Evolutionary conservation across 2,888 invertebrate species (phyloP), one percentile per base, ranked within the genome.

Genomic region (Eristalis intricaria): DNA sequence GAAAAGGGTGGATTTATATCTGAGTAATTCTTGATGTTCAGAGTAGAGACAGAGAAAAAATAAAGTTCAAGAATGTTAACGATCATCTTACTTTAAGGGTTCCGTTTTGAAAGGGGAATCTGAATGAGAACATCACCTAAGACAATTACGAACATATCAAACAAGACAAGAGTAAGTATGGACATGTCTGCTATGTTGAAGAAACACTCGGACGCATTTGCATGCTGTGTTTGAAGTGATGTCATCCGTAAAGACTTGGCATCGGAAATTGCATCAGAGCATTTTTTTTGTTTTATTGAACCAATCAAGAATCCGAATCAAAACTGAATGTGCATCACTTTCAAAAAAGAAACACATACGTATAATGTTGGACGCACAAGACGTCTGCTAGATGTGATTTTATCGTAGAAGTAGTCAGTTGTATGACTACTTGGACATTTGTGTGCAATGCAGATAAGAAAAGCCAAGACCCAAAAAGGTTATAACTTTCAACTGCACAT

Each of bases 1-100:
- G 75, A 75, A 81, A 50, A 81, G 81, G 81, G 81, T 75, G 75
- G 40, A 80, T 79, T 58, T 64, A 4, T 2, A 66, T 68, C 40
- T 43, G 40, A 35, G 19, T 11, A 65, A 65, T 74, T 43, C 63
- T 64, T 56, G 63, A 32, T 56, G 29, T 26, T 19, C 40, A 61
- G 38, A 73, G 32, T 56, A 50, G 22, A 32, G 50, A 38, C 23
- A 26, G 38, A 71, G 35, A 23, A 26, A 60, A 60, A 23, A 60
- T 13, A 60, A 29, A 60, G 23, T 60, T 26, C 23, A 26, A 60
- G 19, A 60, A 13, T 38, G 35, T 61, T 23, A 61, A 61, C 60
- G 40, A 60, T 35, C 58, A 23, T 26, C 50, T n/a, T 7, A 60
- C 11, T 69, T 32, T 69, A 69, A 58, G 69, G 56, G 69, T 69